A percentile compares a stretch with the other conserved stretches of the same genome.
Evolutionary conservation across 2,888 invertebrate species (phyloP).

Genomic region (Zhuqinia jingwanae): DNA sequence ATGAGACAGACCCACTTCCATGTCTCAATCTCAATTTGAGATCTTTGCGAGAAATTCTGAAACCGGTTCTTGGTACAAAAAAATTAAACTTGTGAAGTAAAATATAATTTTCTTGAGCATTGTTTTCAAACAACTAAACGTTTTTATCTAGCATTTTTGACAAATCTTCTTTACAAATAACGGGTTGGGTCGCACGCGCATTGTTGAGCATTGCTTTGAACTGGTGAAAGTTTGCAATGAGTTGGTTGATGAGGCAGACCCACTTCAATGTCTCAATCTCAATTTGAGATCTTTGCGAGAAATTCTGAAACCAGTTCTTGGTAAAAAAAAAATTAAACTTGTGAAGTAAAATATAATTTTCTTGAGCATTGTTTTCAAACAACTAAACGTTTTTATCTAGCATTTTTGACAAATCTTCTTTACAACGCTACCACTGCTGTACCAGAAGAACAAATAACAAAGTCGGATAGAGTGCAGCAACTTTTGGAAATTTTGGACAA

Average conservation of each 20-base stretch:
- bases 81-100: neutral
- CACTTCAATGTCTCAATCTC: too few relatives aligned
- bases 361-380: too few relatives aligned
- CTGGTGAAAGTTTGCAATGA: neutral
- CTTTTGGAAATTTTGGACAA: neutral
- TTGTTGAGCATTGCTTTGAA: slow-evolving; percentile 13
- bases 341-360: neutral
- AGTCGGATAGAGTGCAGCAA: neutral
- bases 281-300: neutral
- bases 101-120: neutral
- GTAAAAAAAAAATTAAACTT: neutral
- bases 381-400: neutral
- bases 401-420: slow-evolving; percentile 11
- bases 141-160: neutral
- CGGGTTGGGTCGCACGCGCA: neutral
- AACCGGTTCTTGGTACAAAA: slow-evolving; percentile 36
- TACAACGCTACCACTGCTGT: neutral
- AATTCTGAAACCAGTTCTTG: slow-evolving; percentile 36
- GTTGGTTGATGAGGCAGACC: neutral
- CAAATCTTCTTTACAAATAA: slow-evolving; percentile 1
- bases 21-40: neutral
- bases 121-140: too few relatives aligned
- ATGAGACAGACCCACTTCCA: too few relatives aligned
- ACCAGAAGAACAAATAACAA: neutral
- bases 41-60: slow-evolving; percentile 12